Conservation (phyloP, 2,113 vertebrate species). For the Platichthys stellatus region DNA sequence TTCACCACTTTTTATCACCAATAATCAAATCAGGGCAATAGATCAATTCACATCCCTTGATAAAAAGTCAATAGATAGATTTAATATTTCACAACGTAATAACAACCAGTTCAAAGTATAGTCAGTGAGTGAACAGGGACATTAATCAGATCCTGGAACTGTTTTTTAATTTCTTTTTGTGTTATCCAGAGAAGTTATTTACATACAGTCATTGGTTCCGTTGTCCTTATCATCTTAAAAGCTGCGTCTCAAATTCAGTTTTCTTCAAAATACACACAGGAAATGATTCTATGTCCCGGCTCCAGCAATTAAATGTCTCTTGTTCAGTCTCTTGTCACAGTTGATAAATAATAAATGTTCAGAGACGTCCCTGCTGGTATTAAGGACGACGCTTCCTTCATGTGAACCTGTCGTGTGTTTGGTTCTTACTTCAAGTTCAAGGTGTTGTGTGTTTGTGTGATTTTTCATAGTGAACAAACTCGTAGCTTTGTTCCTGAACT, state of each 20-base stretch:
- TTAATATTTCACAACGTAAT: neutral
- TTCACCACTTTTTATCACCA: too few species aligned
- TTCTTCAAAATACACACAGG: too few species aligned
- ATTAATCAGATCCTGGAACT: neutral
- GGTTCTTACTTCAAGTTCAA: neutral
- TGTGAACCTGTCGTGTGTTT: neutral
- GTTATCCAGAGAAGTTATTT: neutral
- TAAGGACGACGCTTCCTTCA: neutral
- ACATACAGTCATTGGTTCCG: neutral
- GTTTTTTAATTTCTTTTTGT: neutral
- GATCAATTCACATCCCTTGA: neutral
- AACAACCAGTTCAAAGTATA: neutral
- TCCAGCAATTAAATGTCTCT: neutral
- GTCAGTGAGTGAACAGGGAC: neutral
- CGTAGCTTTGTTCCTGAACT: conserved; percentile 62
- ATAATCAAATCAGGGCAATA: neutral
- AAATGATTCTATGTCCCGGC: neutral
- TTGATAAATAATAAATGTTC: neutral
- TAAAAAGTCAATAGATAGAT: too few species aligned
- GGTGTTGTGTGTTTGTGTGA: conserved; percentile 5
- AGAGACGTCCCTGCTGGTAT: neutral
- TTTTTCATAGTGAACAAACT: conserved; percentile 39
- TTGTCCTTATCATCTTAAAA: neutral
- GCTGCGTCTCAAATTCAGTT: too few species aligned
- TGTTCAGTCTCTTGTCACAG: neutral